A percentile compares a stretch with the other conserved stretches of the same genome.
These are phyloP conservation scores for Vulpes vulpes DNA, from an alignment of 2,113 vertebrate genomes.

Conservation along the genomic window DNA sequence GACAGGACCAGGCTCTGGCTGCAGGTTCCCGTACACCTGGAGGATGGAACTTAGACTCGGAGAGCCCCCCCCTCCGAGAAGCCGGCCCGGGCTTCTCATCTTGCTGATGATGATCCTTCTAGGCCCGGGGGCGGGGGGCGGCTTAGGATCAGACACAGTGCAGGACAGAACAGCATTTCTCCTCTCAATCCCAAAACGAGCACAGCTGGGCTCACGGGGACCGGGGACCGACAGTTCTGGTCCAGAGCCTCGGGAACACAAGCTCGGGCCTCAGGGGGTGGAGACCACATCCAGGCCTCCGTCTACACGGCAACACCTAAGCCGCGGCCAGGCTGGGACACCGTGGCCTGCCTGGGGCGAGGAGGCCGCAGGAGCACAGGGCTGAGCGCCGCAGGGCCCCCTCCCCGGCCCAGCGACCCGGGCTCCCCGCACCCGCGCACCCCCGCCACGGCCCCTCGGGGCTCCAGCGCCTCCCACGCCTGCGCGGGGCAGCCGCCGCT, in stretches of 20 bases:
- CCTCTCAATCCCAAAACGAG: background rate
- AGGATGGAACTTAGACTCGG: background rate
- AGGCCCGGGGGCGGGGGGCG: background rate
- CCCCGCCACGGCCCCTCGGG: too few relatives aligned
- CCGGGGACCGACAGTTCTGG: background rate
- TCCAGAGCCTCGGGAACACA: background rate
- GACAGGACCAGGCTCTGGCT: too few relatives aligned
- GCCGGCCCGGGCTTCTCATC: background rate
- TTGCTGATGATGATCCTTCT: background rate
- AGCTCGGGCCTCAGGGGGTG: too few relatives aligned
- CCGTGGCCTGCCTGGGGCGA: fast-evolving
- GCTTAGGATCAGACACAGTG: background rate
- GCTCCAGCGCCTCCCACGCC: too few relatives aligned
- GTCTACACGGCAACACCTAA: too few relatives aligned
- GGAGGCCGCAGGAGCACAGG: background rate
- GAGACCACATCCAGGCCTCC: background rate
- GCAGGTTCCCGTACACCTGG: background rate
- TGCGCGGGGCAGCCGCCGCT: background rate
- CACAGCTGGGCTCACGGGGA: background rate
- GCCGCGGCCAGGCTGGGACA: too few relatives aligned
- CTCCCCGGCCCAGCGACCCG: too few relatives aligned
- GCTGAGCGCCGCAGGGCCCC: fast-evolving
- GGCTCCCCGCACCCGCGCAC: too few relatives aligned
- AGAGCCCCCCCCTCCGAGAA: background rate
- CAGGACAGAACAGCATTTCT: background rate